Conservation (phyloP, 2,113 vertebrate genomes). For the human (Homo sapiens) region GRCh38 chr11:37622001-37622500, state of each 20-base stretch:
- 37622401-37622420: background rate
- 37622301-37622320: background rate
- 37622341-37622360: background rate
- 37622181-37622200: background rate
- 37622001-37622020: background rate
- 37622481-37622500: background rate
- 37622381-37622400: background rate
- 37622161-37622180: background rate
- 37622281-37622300: background rate
- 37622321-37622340: background rate
- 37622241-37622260: background rate
- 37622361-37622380: background rate
- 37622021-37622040: background rate
- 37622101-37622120: background rate
- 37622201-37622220: background rate
- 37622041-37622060: background rate
- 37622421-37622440: background rate
- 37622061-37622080: background rate
- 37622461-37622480: background rate
- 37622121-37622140: accelerated
- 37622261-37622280: background rate
- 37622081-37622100: background rate
- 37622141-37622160: background rate
- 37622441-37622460: background rate
- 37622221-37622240: background rate